Evolutionary conservation across 1,140 invertebrate species (phyloP), one percentile per base, ranked within the genome.

Genomic region (Geopemphigus sp.): DNA sequence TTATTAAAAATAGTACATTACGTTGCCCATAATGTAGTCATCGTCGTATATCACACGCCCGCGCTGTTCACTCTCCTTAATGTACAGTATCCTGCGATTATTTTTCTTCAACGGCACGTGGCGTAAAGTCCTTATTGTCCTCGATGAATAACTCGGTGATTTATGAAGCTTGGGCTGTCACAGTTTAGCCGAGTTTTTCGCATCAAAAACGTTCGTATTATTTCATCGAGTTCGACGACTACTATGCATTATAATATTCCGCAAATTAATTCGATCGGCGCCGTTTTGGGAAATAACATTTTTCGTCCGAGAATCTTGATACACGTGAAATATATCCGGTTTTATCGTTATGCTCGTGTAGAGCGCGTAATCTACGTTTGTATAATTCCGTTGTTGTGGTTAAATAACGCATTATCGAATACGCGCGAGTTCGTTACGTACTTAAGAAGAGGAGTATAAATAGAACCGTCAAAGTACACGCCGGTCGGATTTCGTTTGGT

Each of bases 81-180:
- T 39, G 8, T 39, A 39, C 8, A 68, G 39, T 47, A 12, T 64
- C 2, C 11, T 45, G 19, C 11, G 63, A 68, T 68, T 68, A 47
- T 47, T 68, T 47, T 68, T 68, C n/a, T 47, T 47, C n/a, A 15
- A 68, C 17, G 39, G 32, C 26, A 68, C 14, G 5, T 29, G 39
- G 26, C 14, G n/a, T 68, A 68, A 47, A 15, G 32, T 68, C n/a
- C n/a, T 68, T 68, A 39, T 39, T 68, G 5, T 47, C 39, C 1
- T 68, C 15, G 39, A 68, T 15, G 39, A 68, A 68, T 68, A 64
- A 64, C 39, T 47, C 32, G 15, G 45, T 47, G 64, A 68, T 68
- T 68, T 68, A 68, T 68, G 64, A 47, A 66, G 19, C 39, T 68
- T 68, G 15, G n/a, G 5, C 39, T 47, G 19, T 68, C 39, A 24